Base-by-base conservation (phyloP, 2,113 vertebrate genomes). In the Lutjanus erythropterus region DNA sequence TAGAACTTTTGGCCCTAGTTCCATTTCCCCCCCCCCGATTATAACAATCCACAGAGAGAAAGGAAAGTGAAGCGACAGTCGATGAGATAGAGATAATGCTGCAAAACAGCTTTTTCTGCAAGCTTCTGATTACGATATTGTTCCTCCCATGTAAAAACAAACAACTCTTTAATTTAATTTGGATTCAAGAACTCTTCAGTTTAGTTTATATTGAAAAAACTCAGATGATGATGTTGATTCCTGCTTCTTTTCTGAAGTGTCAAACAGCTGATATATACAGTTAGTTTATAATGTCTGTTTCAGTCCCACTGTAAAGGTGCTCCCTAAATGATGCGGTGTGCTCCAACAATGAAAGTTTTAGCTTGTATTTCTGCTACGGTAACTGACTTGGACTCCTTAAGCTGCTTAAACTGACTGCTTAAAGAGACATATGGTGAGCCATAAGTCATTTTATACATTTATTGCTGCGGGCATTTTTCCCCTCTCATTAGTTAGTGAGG, bases 341-440 rank as follows among this genome's bases (percentile, higher is more conserved):
- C 41, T 69, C 11, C 7, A 53, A 64, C 68, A 82, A 55, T 80
- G 19, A 74, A 53, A 71, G 27, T 74, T 21, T 64, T 25, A 41
- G 41, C 47, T 18, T 19, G 61, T 61, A 68, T 65, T 70, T 75
- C 55, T 68, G 35, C 56, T 19, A 25, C 25, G 52, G 35, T 31
- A 69, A 42, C 74, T 31, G 62, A 64, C 61, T 52, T 73, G 71
- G 61, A 78, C 41, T 79, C 49, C 56, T 53, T 39, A 78, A 78
- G 69, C 64, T 66, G 58, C 69, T 80, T 60, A 70, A 83, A 71
- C 4, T 35, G 50, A 47, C 49, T 69, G 37, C 47, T 81, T 35
- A 81, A 64, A 66, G 56, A 88, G 81, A 80, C 73, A 78, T 56
- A 62, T 55, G 81, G 70, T 19, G 59, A 64, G 53, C 14, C 62